Base-by-base conservation (phyloP, 2,888 invertebrate species). In the Aromia moschata region DNA sequence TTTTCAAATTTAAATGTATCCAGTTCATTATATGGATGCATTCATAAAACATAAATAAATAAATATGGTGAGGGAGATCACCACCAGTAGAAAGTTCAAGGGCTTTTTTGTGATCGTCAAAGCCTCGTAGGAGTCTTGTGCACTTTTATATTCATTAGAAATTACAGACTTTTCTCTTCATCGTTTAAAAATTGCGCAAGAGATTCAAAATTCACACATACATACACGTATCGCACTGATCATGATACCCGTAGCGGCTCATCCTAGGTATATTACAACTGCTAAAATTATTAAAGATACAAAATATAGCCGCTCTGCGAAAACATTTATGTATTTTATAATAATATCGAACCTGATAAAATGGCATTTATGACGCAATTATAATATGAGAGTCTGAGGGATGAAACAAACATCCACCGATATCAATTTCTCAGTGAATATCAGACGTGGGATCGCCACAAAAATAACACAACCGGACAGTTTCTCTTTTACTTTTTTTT, bases 261-360 rank as follows among this genome's bases (percentile, higher is more conserved):
- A 30, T 43, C 16, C 17, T 55, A 62, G 47, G 44, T 64, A 64
- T 62, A 45, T 62, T 64, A 64, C 61, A 64, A 66, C 60, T 57
- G 60, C 64, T 64, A 64, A 64, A 56, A 45, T 56, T 60, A 60
- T 30, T 58, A 53, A 60, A 60, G 56, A 53, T 63, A 65, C 67
- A 70, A 74, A 72, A 71, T 70, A 73, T 73, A 74, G 74, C 74
- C 73, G 71, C 74, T 52, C 40, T 52, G 31, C 52, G 30, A 52
- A 38, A 41, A 25, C 16, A 41, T 33, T 33, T 33, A 33, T 7
- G 2, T 52, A 40, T 51, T 51, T 51, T 5, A n/a, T n/a, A n/a
- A n/a, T n/a, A 25, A 52, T 52, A 41, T 52, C 52, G 52, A 15
- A 41, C 31, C 20, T 41, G 41, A 52, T 30, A 41, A 30, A 41